Evolutionary conservation across 2,113 vertebrate genomes (phyloP).

Genomic region (Gallinago jamesoni): DNA sequence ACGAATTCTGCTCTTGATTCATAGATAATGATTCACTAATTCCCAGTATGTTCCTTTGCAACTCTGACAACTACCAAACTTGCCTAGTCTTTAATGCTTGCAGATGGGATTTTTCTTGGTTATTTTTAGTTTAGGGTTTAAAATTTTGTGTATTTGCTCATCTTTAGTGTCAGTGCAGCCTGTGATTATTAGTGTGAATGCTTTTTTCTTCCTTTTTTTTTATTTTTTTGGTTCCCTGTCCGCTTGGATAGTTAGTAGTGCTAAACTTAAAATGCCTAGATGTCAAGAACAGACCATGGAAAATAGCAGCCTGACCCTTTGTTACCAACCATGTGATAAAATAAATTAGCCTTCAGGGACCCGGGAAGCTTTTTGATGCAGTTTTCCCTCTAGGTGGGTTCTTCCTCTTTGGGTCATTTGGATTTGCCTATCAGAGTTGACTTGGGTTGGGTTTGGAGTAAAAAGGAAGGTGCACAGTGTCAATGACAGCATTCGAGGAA

Average conservation of each 20-base stretch:
- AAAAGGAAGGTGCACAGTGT: rapidly evolving
- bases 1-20: neutral
- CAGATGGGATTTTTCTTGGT: neutral
- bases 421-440: neutral
- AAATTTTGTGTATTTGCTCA: neutral
- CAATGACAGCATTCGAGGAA: neutral
- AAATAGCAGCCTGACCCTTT: neutral
- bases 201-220: neutral
- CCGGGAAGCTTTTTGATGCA: neutral
- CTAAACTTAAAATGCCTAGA: neutral
- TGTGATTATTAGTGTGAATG: neutral
- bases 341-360: neutral
- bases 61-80: neutral
- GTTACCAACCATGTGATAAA: neutral
- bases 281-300: neutral
- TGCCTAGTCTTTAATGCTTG: neutral
- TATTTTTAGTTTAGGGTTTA: neutral
- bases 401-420: neutral
- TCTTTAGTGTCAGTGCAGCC: neutral
- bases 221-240: neutral
- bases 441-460: neutral
- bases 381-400: neutral
- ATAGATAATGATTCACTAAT: neutral
- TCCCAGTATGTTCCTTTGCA: neutral
- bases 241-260: neutral